Evolutionary conservation across 2,113 vertebrate genomes (phyloP).

Genomic region (Corythornis cristatus): DNA sequence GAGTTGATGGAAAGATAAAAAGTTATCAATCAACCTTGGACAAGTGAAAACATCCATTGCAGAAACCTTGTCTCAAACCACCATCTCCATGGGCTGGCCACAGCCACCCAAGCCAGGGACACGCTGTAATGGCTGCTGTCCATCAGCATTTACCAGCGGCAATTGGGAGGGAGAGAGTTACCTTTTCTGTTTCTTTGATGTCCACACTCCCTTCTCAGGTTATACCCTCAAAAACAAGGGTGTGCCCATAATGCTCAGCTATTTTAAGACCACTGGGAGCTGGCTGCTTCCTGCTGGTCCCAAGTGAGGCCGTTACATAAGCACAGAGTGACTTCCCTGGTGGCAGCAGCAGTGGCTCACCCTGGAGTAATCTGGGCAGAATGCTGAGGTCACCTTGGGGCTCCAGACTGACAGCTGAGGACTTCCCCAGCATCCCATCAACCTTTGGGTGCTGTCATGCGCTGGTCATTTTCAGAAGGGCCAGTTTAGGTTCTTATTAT

Average conservation of each 20-base stretch:
- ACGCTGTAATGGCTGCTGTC: fast-evolving
- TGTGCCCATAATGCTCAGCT: slow-evolving; percentile 20
- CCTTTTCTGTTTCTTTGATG: not conserved
- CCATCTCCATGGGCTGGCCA: fast-evolving
- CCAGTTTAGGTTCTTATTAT: not conserved
- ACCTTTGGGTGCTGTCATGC: fast-evolving
- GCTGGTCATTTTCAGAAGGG: fast-evolving
- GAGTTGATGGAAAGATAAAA: not conserved
- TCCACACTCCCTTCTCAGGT: not conserved
- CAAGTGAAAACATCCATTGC: not conserved
- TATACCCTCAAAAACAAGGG: slow-evolving; percentile 39
- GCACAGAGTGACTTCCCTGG: not conserved
- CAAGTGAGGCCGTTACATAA: fast-evolving
- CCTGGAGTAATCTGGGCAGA: fast-evolving
- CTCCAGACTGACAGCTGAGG: not conserved
- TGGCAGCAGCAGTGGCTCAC: fast-evolving
- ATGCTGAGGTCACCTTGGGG: fast-evolving
- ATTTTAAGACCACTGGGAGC: slow-evolving; percentile 38
- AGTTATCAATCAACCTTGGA: not conserved
- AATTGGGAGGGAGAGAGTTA: not conserved
- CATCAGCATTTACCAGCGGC: fast-evolving
- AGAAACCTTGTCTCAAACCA: not conserved
- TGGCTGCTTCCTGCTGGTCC: not conserved
- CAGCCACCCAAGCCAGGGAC: fast-evolving
- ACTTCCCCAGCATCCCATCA: not conserved